Conservation (phyloP, 2,113 vertebrate species). For the Otis tarda region DNA sequence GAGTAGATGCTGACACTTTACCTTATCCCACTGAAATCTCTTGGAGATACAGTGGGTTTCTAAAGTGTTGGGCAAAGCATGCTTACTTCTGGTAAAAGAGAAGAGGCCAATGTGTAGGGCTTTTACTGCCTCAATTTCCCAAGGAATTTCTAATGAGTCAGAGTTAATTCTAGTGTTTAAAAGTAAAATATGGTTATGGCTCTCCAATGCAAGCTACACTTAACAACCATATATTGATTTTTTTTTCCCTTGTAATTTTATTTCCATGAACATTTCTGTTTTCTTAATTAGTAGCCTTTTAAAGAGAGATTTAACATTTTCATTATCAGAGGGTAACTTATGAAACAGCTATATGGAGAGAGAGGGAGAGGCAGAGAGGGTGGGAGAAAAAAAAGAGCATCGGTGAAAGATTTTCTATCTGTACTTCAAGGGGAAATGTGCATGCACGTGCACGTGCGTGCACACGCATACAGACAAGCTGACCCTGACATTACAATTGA, state of each 20-base stretch:
- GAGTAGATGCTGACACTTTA: not conserved
- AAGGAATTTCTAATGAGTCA: constrained; percentile 73
- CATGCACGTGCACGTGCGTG: fast-evolving
- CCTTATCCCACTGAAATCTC: not conserved
- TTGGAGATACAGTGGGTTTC: not conserved
- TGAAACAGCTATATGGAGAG: constrained; percentile 32
- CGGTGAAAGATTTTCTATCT: constrained; percentile 1
- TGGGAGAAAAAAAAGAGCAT: not conserved
- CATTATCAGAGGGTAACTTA: constrained; percentile 64
- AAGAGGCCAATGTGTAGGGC: constrained; percentile 20
- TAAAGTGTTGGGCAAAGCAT: not conserved
- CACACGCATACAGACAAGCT: not conserved
- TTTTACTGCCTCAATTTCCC: constrained; percentile 74
- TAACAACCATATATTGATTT: constrained; percentile 81
- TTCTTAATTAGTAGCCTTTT: constrained; percentile 83
- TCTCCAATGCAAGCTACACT: constrained; percentile 75
- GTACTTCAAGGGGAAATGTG: not conserved
- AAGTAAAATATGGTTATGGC: constrained; percentile 79
- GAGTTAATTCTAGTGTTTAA: constrained; percentile 68
- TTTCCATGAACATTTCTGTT: constrained; percentile 79
- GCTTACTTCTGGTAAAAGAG: constrained; percentile 5
- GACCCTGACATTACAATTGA: constrained; percentile 51
- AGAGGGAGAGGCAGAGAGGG: not conserved
- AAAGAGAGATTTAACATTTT: constrained; percentile 77
- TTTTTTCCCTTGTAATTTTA: constrained; percentile 72